Conservation (phyloP, 1,140 invertebrate species). For the Trachymyrmex septentrionalis region DNA sequence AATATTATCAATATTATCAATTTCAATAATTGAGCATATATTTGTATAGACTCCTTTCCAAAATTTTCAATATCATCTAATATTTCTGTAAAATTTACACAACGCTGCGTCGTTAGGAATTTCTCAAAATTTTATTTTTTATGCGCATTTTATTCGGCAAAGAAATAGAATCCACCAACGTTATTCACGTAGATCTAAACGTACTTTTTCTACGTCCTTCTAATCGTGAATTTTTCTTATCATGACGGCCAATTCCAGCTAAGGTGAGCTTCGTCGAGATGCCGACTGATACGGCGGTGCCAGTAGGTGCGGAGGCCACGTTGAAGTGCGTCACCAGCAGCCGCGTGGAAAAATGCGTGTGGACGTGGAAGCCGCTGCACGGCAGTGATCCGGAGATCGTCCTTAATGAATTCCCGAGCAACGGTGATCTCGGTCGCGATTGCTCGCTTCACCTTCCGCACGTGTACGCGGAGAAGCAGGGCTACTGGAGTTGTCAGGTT, state of each 20-base stretch:
- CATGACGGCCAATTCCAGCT: constrained; percentile 72
- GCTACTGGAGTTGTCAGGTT: constrained; percentile 84
- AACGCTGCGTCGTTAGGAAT: not conserved
- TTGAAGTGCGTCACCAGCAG: constrained; percentile 83
- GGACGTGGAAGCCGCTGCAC: constrained; percentile 81
- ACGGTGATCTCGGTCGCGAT: constrained; percentile 82
- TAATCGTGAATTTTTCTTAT: constrained; percentile 8
- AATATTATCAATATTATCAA: too few relatives aligned
- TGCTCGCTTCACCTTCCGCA: constrained; percentile 81
- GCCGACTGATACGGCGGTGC: constrained; percentile 80
- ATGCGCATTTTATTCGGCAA: not conserved
- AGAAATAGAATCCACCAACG: not conserved
- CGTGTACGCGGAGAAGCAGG: constrained; percentile 80
- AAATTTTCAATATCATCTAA: not conserved
- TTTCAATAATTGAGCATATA: too few relatives aligned
- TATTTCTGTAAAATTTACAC: not conserved
- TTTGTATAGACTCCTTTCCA: not conserved
- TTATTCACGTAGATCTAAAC: not conserved
- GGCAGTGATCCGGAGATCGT: constrained; percentile 75
- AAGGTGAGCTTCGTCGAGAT: constrained; percentile 82
- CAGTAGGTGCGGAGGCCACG: constrained; percentile 77
- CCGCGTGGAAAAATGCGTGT: constrained; percentile 83
- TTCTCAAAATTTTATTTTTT: not conserved
- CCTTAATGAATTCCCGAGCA: constrained; percentile 81
- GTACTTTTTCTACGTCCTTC: not conserved